Evolutionary conservation across 2,113 vertebrate species (phyloP), one percentile per base, ranked within the genome.

Genomic region (Uria aalge): DNA sequence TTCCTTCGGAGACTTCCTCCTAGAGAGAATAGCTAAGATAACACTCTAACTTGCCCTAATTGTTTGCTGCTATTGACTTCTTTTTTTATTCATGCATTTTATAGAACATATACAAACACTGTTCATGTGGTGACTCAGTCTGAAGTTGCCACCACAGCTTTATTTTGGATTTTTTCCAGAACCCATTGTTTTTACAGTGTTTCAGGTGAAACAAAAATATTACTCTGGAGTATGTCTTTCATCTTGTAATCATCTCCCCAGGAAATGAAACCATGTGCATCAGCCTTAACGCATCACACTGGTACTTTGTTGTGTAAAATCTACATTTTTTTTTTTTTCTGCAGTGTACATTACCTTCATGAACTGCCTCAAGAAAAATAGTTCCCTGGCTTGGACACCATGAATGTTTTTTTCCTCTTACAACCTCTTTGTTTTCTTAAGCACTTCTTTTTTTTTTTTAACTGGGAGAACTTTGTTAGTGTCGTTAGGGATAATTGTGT

Each of bases 131-230:
- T 97, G 98, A 98, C 97, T 98, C 98, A 98, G 96, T 76, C 94
- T 85, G 96, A 94, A 95, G 97, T 83, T 95, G 95, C 97, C 97
- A 97, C 98, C 97, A 60, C 97, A 97, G 96, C 97, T 98, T 98
- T 96, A 90, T 85, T 93, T 96, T 98, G 98, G 98, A 98, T 95
- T 94, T 96, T 98, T 97, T 98, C 98, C 98, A 98, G 97, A 95
- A 92, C 97, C 96, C 96, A 97, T 98, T 98, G 98, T 98, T 98
- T 98, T 98, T 97, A 97, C 97, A 97, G 8, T 66, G 96, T 98
- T 97, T 98, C 97, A 98, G 98, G 98, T 98, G 98, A 98, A 98
- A 98, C 98, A 98, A 98, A 98, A 98, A 97, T 98, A 98, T 98
- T 97, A 96, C 98, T 98, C 96, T 97, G 98, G 98, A 98, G 98